Percentiles rank a stretch among this genome's conserved stretches.
phyloP scores from a whole-genome alignment of 2,888 invertebrate genomes.

The Drosophila koepferae region DNA sequence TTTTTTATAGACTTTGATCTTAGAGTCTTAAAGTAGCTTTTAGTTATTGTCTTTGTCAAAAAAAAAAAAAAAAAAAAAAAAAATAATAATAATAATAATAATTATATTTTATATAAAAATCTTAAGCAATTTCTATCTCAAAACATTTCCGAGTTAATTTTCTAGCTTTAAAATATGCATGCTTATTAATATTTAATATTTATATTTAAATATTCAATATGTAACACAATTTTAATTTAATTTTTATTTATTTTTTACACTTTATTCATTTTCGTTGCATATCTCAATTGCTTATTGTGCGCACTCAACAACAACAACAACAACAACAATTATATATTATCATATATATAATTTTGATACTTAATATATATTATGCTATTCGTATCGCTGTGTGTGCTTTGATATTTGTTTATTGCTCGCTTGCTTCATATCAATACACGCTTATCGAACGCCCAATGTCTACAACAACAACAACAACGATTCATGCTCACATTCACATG shows the following conservation, averaged over 20 bases:
- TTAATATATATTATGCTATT: slow-evolving; percentile 24
- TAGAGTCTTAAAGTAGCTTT: too few relatives aligned
- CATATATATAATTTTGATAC: slow-evolving; percentile 9
- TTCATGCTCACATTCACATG: not conserved
- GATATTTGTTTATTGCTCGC: slow-evolving; percentile 41
- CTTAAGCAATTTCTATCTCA: not conserved
- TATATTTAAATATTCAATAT: not conserved
- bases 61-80: too few relatives aligned
- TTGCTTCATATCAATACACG: slow-evolving; percentile 43
- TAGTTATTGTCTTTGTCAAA: too few relatives aligned
- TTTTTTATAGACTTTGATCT: too few relatives aligned
- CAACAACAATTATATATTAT: slow-evolving; percentile 18
- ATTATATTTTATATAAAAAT: not conserved
- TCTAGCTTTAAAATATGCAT: slow-evolving; percentile 33
- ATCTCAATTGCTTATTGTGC: slow-evolving; percentile 44
- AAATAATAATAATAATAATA: too few relatives aligned
- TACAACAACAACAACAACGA: slow-evolving; percentile 26
- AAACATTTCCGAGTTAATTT: not conserved
- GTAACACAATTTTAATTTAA: slow-evolving; percentile 34
- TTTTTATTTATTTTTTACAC: slow-evolving; percentile 23
- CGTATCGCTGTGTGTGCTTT: slow-evolving; percentile 46
- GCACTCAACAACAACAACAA: slow-evolving; percentile 43
- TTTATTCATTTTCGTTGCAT: slow-evolving; percentile 50
- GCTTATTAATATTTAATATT: slow-evolving; percentile 9
- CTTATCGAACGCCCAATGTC: slow-evolving; percentile 35